Evolutionary conservation across 2,113 vertebrate species (phyloP).

Genomic region (Platanista minor): DNA sequence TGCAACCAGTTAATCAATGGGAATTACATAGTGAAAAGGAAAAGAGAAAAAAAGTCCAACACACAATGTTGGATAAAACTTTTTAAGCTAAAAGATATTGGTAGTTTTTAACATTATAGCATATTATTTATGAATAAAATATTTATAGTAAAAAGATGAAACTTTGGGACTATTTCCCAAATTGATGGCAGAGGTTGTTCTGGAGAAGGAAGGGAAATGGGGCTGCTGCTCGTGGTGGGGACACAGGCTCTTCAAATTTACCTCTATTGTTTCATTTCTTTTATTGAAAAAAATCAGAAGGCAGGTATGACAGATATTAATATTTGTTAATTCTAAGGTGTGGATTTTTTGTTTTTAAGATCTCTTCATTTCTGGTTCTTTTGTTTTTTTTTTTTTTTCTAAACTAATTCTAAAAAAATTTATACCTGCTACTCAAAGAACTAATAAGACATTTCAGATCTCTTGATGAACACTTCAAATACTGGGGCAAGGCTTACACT

Average conservation of each 20-base stretch:
- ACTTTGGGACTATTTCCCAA: neutral
- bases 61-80: neutral
- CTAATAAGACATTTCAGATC: neutral
- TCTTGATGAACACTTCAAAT: neutral
- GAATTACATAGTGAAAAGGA: neutral
- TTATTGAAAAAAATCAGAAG: neutral
- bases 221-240: neutral
- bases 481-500: neutral
- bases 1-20: neutral
- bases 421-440: neutral
- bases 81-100: neutral
- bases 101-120: neutral
- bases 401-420: neutral
- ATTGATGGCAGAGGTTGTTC: neutral
- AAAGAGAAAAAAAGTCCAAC: neutral
- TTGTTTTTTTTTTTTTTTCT: no score
- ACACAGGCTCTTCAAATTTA: neutral
- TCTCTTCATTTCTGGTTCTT: neutral
- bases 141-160: neutral
- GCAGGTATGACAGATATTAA: neutral
- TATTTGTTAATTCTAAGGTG: neutral
- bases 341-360: neutral
- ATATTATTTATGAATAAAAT: neutral
- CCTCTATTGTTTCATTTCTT: neutral
- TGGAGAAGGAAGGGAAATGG: neutral